These are phyloP conservation scores for Lithosia quadra DNA, from an alignment of 2,888 invertebrate species.

Conservation along the genomic window DNA sequence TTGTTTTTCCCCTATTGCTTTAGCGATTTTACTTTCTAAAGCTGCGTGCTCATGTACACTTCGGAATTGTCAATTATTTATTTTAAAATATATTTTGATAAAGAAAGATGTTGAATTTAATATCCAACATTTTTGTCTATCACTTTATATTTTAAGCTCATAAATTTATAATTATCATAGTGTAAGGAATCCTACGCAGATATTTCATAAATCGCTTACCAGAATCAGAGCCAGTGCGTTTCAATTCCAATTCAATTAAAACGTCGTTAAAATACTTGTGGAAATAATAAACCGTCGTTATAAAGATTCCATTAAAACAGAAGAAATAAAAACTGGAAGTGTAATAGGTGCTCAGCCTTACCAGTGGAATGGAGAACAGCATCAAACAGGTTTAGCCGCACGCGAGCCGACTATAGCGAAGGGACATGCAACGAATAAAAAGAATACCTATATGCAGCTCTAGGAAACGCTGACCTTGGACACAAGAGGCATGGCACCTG, in stretches of 20 bases:
- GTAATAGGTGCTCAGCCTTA: conserved; percentile 76
- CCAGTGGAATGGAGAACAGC: conserved; percentile 75
- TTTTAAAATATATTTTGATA: background rate
- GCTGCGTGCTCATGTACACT: conserved; percentile 53
- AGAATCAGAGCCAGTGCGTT: conserved; percentile 14
- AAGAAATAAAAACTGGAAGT: conserved; percentile 70
- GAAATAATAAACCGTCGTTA: conserved; percentile 55
- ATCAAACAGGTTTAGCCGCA: conserved; percentile 83
- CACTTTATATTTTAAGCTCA: background rate
- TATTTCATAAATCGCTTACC: background rate
- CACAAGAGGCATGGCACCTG: conserved; percentile 84
- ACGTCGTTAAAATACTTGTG: conserved; percentile 49
- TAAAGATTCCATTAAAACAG: conserved; percentile 62
- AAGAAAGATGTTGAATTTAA: too few species aligned
- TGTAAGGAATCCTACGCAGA: background rate
- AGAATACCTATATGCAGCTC: conserved; percentile 85
- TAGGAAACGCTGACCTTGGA: conserved; percentile 86
- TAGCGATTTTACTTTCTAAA: conserved; percentile 69
- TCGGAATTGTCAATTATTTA: background rate
- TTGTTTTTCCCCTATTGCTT: conserved; percentile 78
- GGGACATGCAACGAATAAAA: conserved; percentile 85
- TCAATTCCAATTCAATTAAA: conserved; percentile 45
- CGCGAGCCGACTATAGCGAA: conserved; percentile 79
- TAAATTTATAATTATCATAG: background rate
- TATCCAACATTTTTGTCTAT: background rate